Percentiles rank a stretch among this genome's conserved stretches.
Evolutionary conservation across 2,113 vertebrate species (phyloP).

Genomic region (Lagopus leucura): DNA sequence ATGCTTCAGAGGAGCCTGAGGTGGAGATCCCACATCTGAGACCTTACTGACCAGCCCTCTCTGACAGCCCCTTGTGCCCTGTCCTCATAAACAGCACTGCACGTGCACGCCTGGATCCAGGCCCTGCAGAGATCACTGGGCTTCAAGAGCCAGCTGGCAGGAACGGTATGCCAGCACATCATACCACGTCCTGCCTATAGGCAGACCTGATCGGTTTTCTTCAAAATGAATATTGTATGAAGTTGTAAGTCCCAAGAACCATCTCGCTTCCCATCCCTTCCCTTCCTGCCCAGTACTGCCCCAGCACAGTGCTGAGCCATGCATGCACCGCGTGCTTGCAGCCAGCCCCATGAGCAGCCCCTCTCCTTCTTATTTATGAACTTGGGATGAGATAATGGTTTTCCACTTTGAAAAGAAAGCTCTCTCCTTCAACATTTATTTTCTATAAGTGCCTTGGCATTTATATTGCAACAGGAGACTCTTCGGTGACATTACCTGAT

Average conservation of each 20-base stretch:
- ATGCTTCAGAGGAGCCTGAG: neutral
- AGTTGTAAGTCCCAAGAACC: neutral
- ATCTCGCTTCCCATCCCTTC: neutral
- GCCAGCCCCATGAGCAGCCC: neutral
- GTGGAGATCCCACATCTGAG: neutral
- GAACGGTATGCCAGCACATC: neutral
- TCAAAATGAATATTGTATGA: neutral
- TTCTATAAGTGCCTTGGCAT: constrained; percentile 55
- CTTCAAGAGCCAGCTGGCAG: neutral
- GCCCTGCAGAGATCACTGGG: neutral
- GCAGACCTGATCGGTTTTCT: neutral
- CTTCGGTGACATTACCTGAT: constrained; percentile 70
- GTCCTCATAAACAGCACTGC: neutral
- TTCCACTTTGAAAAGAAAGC: constrained; percentile 60
- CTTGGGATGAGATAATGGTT: constrained; percentile 57
- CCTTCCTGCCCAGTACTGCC: neutral
- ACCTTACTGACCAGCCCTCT: neutral
- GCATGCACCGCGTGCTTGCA: neutral
- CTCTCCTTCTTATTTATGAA: constrained; percentile 56
- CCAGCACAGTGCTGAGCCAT: too few species aligned
- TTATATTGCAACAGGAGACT: constrained; percentile 71
- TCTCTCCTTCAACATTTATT: constrained; percentile 51
- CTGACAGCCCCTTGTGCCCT: neutral
- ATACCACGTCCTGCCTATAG: rapidly evolving
- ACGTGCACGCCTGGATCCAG: neutral